phyloP scores from a whole-genome alignment of 2,113 vertebrate species.

The Mungos mungo region DNA sequence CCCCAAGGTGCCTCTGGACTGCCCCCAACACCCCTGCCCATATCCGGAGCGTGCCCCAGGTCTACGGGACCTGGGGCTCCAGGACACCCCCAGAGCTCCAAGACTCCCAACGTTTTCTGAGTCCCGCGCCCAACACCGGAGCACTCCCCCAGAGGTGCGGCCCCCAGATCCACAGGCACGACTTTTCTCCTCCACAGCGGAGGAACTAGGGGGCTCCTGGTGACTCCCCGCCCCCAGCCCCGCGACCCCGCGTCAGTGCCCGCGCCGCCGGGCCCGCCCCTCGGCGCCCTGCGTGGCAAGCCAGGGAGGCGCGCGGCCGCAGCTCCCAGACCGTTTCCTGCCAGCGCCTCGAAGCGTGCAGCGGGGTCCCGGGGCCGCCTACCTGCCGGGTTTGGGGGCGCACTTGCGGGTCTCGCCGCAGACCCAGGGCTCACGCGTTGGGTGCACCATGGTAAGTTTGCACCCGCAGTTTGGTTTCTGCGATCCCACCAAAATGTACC shows the following conservation, averaged over 20 bases:
- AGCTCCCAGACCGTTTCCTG: background rate
- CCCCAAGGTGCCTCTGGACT: background rate
- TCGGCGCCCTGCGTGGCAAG: rapidly evolving
- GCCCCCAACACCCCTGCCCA: background rate
- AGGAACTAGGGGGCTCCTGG: too few species aligned
- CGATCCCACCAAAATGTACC: background rate
- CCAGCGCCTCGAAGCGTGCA: background rate
- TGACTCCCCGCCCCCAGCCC: background rate
- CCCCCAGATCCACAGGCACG: background rate
- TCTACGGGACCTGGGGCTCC: background rate
- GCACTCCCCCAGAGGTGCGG: background rate
- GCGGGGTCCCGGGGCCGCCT: background rate
- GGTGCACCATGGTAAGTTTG: background rate
- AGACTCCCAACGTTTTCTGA: background rate
- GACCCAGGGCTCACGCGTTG: background rate
- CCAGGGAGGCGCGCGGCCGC: background rate
- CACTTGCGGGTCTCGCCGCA: background rate
- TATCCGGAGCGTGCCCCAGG: background rate
- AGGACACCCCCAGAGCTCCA: background rate
- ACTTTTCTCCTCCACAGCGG: background rate
- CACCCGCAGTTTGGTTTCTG: background rate
- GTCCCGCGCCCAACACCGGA: background rate
- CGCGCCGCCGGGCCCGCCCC: rapidly evolving
- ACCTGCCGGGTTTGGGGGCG: background rate
- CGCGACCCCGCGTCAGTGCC: background rate